Evolutionary conservation across 2,797 vertebrate genomes (phyloP), one percentile per base, ranked within the genome.

Genomic region (Scomberomorus guttatus): DNA sequence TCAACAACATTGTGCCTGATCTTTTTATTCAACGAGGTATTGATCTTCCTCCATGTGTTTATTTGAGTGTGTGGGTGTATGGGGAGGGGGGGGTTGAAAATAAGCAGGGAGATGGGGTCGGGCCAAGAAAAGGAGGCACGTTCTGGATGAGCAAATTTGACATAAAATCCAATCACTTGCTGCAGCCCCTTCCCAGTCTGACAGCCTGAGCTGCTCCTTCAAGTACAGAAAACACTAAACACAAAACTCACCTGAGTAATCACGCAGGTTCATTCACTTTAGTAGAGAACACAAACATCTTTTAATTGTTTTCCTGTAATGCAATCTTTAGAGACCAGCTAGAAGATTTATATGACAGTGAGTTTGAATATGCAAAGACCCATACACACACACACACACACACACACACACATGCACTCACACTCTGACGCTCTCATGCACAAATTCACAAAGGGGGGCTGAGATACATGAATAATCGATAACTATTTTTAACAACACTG

Each of bases 61-160:
- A 51, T 79, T 58, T 72, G 56, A 67, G 52, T 57, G 27, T 60
- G 46, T 60, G 29, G 25, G 59, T 39, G 66, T 68, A 50, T 74
- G 66, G 55, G 66, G 34, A 42, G 60, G 51, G 51, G 34, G 77
- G 44, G 79, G 79, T 73, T 78, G 64, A 76, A 87, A 80, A 88
- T 91, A 87, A 87, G 81, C 83, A 79, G 68, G 32, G 72, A 82
- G 78, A 82, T 69, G 77, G 74, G 80, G 34, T 51, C 60, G n/a
- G 75, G 79, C 84, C 81, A 90, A 82, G 68, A 84, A 90, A 81
- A 85, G 79, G 81, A 89, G 79, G 73, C 77, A 69, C 57, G 79
- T 89, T 90, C 88, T 91, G 88, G 85, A 92, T 91, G 88, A 92
- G 73, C 67, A 83, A 88, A 88, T 88, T 81, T 92, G 84, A 90